A percentile compares a stretch with the other conserved stretches of the same genome.
phyloP scores from a whole-genome alignment of 2,888 invertebrate genomes.

The Trilocha varians region DNA sequence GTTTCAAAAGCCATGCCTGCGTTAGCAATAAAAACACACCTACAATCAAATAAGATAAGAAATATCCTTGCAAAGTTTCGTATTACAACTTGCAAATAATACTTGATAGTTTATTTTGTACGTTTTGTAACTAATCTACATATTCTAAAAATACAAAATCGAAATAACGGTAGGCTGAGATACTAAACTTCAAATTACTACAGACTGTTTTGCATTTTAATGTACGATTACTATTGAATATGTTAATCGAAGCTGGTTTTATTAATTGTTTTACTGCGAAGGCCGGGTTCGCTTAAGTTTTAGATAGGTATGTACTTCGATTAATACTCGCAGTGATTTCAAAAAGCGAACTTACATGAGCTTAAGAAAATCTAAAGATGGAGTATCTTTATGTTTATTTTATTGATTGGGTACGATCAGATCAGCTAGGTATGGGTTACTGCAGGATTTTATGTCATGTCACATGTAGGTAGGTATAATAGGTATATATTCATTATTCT shows the following conservation, averaged over 20 bases:
- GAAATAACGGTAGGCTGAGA: neutral
- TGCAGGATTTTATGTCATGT: too few species aligned
- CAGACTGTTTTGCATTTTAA: slow-evolving; percentile 2
- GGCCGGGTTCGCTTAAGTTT: neutral
- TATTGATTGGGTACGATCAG: too few species aligned
- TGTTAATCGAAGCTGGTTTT: slow-evolving; percentile 6
- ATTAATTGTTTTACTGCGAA: slow-evolving; percentile 2
- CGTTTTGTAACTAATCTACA: neutral
- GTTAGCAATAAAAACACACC: too few species aligned
- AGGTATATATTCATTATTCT: too few species aligned
- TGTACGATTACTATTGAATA: slow-evolving; percentile 4
- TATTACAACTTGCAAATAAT: too few species aligned
- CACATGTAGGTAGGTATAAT: too few species aligned
- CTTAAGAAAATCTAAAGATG: too few species aligned
- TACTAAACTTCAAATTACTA: neutral
- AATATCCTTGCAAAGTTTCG: too few species aligned
- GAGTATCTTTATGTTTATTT: too few species aligned
- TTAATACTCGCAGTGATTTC: neutral
- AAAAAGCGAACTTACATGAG: neutral
- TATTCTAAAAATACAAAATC: neutral
- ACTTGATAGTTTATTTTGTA: neutral
- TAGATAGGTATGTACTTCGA: neutral
- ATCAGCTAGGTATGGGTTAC: too few species aligned
- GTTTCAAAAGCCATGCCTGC: too few species aligned
- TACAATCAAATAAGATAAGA: too few species aligned